Evolutionary conservation across 2,113 vertebrate genomes (phyloP).

Genomic region (Pao palembangensis): DNA sequence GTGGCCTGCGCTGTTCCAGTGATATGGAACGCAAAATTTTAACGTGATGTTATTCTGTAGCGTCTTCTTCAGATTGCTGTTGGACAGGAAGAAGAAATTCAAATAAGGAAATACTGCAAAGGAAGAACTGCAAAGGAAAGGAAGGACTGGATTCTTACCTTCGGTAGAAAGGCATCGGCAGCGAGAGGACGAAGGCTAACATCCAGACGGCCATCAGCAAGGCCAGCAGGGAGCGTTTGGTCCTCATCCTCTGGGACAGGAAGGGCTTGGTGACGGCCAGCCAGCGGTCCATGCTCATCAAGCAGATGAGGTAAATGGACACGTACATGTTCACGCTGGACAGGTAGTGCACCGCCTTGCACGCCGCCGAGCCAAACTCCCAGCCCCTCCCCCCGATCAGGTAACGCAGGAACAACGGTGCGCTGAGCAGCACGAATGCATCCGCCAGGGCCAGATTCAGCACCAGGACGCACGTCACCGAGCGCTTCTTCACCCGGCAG

Average conservation of each 20-base stretch:
- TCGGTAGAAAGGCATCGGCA: slow-evolving; percentile 84
- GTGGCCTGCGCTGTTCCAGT: slow-evolving; percentile 61
- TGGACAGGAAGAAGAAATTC: neutral
- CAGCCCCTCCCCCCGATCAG: slow-evolving; percentile 68
- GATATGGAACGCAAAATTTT: slow-evolving; percentile 34
- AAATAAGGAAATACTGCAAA: no score
- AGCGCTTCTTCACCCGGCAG: slow-evolving; percentile 76
- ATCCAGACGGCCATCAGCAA: slow-evolving; percentile 78
- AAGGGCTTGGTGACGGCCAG: slow-evolving; percentile 81
- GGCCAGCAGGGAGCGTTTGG: slow-evolving; percentile 67
- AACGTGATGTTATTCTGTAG: neutral
- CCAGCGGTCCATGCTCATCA: slow-evolving; percentile 89
- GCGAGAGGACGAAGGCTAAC: slow-evolving; percentile 73
- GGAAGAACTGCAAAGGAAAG: neutral
- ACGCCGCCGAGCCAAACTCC: slow-evolving; percentile 77
- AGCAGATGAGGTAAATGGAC: slow-evolving; percentile 85
- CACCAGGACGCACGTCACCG: slow-evolving; percentile 81
- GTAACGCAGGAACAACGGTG: slow-evolving; percentile 80
- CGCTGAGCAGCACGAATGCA: slow-evolving; percentile 78
- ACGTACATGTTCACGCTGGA: slow-evolving; percentile 86
- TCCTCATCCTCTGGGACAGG: slow-evolving; percentile 79
- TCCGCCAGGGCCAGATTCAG: slow-evolving; percentile 83
- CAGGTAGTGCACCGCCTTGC: slow-evolving; percentile 83
- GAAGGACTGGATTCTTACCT: slow-evolving; percentile 52
- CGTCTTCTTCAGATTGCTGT: slow-evolving; percentile 18